Evolutionary conservation across 2,113 vertebrate genomes (phyloP).

Genomic region (Odocoileus hemionus): DNA sequence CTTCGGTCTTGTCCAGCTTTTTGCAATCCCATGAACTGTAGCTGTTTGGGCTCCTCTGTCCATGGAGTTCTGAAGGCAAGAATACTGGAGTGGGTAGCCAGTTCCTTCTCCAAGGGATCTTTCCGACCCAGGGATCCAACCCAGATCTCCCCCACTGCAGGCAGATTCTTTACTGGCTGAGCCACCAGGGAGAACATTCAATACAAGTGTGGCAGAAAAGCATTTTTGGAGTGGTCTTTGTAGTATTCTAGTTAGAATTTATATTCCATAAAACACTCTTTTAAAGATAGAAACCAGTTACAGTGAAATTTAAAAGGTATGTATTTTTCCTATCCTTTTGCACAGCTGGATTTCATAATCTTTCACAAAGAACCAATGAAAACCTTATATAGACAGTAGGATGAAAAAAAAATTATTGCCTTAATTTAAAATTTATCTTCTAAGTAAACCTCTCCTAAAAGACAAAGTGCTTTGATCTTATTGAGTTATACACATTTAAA

Average conservation of each 20-base stretch:
- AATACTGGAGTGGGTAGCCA: background rate
- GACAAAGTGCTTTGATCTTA: constrained; percentile 30
- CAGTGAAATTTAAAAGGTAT: constrained; percentile 14
- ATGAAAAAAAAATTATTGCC: background rate
- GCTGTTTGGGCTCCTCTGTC: background rate
- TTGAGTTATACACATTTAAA: constrained; percentile 51
- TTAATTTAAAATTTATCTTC: background rate
- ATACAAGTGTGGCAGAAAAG: background rate
- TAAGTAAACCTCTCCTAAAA: constrained; percentile 24
- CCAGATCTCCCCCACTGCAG: background rate
- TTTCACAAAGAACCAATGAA: constrained; percentile 55
- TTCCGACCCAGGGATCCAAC: background rate
- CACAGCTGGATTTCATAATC: background rate
- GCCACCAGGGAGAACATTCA: background rate
- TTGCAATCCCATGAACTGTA: background rate
- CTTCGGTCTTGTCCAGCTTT: background rate
- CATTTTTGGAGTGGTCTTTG: background rate
- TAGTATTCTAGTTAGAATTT: constrained; percentile 32
- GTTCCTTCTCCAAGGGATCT: background rate
- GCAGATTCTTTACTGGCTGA: background rate
- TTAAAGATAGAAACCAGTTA: background rate
- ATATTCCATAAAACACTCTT: background rate
- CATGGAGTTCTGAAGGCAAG: background rate
- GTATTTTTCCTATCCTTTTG: background rate
- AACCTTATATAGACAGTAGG: background rate